A percentile compares a stretch with the other conserved stretches of the same genome.
phyloP scores from a whole-genome alignment of 1,140 invertebrate species.

The Lysiphlebus fabarum region DNA sequence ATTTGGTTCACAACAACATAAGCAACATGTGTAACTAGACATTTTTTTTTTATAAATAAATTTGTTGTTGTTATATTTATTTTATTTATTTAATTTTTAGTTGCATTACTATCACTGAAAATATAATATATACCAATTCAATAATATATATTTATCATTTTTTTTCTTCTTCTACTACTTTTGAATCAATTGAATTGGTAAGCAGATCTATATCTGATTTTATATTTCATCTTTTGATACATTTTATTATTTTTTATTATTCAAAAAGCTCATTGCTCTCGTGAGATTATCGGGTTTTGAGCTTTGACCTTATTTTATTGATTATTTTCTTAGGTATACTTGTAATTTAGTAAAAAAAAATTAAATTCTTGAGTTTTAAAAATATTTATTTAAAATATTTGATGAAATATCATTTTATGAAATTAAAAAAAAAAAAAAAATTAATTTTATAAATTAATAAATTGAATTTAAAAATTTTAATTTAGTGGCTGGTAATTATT shows the following conservation, averaged over 20 bases:
- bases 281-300: slow-evolving; percentile 38
- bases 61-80: slow-evolving; percentile 28
- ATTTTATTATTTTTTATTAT: slow-evolving; percentile 6
- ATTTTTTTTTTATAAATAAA: slow-evolving; percentile 21
- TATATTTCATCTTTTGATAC: too few relatives aligned
- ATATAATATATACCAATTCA: too few relatives aligned
- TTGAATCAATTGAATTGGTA: not conserved
- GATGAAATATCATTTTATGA: too few relatives aligned
- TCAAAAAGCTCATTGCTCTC: slow-evolving; percentile 24
- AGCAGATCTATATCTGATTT: too few relatives aligned
- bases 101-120: too few relatives aligned
- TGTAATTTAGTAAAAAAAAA: too few relatives aligned
- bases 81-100: slow-evolving; percentile 25
- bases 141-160: not conserved
- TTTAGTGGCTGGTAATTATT: too few relatives aligned
- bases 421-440: too few relatives aligned
- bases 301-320: slow-evolving; percentile 37
- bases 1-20: slow-evolving; percentile 35
- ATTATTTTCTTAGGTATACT: slow-evolving; percentile 20
- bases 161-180: too few relatives aligned
- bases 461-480: too few relatives aligned
- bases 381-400: too few relatives aligned
- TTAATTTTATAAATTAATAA: too few relatives aligned
- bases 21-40: slow-evolving; percentile 43
- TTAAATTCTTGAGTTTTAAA: not conserved